These are phyloP conservation scores for Epicampocera succincta DNA, from an alignment of 2,888 invertebrate species.

Conservation along the genomic window DNA sequence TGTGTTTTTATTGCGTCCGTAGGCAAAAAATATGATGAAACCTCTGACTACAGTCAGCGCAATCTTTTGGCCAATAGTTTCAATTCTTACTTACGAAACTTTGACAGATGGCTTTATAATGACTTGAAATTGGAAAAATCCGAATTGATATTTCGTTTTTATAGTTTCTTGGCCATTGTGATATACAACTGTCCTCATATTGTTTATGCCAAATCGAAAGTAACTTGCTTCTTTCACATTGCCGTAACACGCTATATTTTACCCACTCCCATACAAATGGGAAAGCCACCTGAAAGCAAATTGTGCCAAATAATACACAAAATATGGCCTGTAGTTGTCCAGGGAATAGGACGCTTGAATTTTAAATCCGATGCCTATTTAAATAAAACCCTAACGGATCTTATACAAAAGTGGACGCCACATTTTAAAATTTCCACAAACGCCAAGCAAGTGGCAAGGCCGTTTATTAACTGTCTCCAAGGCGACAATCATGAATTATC, in stretches of 20 bases:
- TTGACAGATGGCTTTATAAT: conserved; percentile 78
- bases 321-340: conserved; percentile 83
- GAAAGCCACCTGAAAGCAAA: conserved; percentile 80
- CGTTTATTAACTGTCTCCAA: conserved; percentile 77
- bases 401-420: conserved; percentile 82
- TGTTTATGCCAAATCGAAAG: conserved; percentile 78
- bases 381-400: conserved; percentile 82
- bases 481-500: conserved; percentile 75
- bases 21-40: conserved; percentile 72
- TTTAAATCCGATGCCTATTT: conserved; percentile 82
- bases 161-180: conserved; percentile 80
- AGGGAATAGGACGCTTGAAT: conserved; percentile 83
- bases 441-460: conserved; percentile 78
- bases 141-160: conserved; percentile 78
- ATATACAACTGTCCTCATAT: conserved; percentile 80
- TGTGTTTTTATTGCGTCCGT: conserved; percentile 79
- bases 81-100: conserved; percentile 77
- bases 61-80: conserved; percentile 77
- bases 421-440: conserved; percentile 78
- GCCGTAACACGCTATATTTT: conserved; percentile 83
- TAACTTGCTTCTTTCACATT: conserved; percentile 82
- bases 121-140: conserved; percentile 75
- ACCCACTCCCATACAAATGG: conserved; percentile 82
- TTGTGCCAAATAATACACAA: conserved; percentile 82
- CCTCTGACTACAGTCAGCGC: conserved; percentile 70